Evolutionary conservation across 2,888 invertebrate species (phyloP).

Genomic region (Masnerella sp.): DNA sequence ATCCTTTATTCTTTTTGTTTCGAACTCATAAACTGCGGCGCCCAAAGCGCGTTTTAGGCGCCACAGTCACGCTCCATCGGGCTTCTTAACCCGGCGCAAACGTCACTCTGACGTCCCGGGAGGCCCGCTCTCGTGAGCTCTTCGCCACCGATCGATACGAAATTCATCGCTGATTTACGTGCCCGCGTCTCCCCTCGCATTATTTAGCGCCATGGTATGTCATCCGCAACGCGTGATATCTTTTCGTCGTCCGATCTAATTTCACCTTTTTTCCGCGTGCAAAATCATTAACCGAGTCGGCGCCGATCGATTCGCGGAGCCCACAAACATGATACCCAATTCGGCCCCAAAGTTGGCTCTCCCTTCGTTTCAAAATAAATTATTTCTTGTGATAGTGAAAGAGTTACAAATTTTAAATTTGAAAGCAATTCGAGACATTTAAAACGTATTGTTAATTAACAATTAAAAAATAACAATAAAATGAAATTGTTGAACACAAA

Average conservation of each 20-base stretch:
- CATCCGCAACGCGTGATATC: constrained; percentile 40
- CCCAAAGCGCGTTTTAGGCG: constrained; percentile 31
- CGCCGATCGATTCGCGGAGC: too few relatives aligned
- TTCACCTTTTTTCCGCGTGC: constrained; percentile 30
- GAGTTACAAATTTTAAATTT: too few relatives aligned
- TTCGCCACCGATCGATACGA: constrained; percentile 56
- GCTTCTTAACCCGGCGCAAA: constrained; percentile 59
- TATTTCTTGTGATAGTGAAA: too few relatives aligned
- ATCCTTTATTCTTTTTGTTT: too few relatives aligned
- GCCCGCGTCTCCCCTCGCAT: constrained; percentile 46
- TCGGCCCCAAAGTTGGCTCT: too few relatives aligned
- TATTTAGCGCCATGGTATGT: constrained; percentile 50
- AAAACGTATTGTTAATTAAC: too few relatives aligned
- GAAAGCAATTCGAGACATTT: too few relatives aligned
- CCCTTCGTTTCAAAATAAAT: too few relatives aligned
- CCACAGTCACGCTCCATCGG: constrained; percentile 47
- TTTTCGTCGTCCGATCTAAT: constrained; percentile 28
- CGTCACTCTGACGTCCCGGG: constrained; percentile 42
- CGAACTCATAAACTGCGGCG: constrained; percentile 15
- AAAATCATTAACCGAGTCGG: too few relatives aligned
- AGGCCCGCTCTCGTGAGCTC: constrained; percentile 33
- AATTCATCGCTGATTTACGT: constrained; percentile 59
- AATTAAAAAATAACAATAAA: too few relatives aligned
- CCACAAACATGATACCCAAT: too few relatives aligned
- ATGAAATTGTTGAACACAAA: too few relatives aligned